phyloP scores from a whole-genome alignment of 2,797 vertebrate species.

The Xiphophorus birchmanni region DNA sequence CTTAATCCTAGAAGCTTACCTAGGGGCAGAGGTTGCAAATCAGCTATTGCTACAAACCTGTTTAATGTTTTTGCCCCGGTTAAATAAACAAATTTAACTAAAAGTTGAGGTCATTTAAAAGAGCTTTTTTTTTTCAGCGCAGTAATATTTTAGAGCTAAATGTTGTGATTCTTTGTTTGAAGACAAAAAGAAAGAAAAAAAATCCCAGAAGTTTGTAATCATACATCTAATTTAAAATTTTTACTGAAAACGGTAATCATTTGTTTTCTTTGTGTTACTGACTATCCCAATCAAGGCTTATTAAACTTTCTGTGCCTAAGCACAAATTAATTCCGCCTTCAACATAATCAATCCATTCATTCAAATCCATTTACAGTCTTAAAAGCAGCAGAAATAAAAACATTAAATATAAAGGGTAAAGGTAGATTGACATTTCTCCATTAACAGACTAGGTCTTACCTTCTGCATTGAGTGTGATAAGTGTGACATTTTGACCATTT shows the following conservation, averaged over 20 bases:
- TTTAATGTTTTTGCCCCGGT: background rate
- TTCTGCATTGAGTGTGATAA: constrained; percentile 97
- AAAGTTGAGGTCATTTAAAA: background rate
- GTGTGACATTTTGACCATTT: constrained; percentile 93
- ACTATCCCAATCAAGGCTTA: background rate
- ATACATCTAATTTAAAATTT: background rate
- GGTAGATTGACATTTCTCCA: background rate
- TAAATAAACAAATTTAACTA: too few relatives aligned
- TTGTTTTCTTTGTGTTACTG: background rate
- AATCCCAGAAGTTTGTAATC: background rate
- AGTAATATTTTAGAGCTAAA: background rate
- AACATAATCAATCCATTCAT: background rate
- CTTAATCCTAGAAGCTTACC: too few relatives aligned
- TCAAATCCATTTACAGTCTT: background rate
- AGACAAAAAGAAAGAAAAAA: background rate
- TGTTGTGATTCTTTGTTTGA: background rate
- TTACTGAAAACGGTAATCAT: background rate
- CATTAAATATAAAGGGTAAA: background rate
- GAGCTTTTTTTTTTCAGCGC: background rate
- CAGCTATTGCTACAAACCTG: background rate
- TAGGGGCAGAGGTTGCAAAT: background rate
- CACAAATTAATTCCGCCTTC: background rate
- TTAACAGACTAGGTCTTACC: constrained; percentile 74
- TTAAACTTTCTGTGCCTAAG: background rate
- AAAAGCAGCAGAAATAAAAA: background rate